Conservation (phyloP, 2,113 vertebrate species). For the Setophaga petechia region DNA sequence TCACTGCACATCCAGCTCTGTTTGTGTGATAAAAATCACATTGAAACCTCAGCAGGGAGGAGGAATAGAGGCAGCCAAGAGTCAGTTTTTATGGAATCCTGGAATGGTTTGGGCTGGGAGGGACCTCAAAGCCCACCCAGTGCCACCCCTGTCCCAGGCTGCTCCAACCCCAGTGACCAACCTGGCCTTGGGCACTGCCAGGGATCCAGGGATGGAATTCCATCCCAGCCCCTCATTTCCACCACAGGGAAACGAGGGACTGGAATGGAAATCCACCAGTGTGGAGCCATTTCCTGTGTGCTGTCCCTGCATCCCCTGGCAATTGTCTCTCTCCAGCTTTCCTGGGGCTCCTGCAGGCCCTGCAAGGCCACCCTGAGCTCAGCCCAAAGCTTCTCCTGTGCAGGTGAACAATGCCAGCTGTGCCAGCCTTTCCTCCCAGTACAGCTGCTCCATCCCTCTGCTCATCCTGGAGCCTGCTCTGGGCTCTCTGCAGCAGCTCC, state of each 20-base stretch:
- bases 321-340: neutral
- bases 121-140: accelerated
- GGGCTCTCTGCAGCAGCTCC: neutral
- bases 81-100: neutral
- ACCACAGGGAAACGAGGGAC: too few species aligned
- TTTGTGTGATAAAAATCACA: neutral
- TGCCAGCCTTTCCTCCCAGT: neutral
- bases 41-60: neutral
- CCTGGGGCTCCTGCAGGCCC: neutral
- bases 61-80: neutral
- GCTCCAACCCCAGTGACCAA: neutral
- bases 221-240: neutral
- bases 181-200: neutral
- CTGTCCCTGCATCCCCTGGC: neutral
- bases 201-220: neutral
- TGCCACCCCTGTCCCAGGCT: neutral
- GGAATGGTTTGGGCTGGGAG: neutral
- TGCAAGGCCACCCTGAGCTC: too few species aligned
- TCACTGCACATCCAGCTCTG: neutral
- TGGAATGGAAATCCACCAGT: too few species aligned
- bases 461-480: neutral
- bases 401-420: too few species aligned
- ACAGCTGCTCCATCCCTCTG: neutral
- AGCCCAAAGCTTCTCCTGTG: too few species aligned
- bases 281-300: neutral